These are phyloP conservation scores for Eospalax fontanierii DNA, from an alignment of 2,797 vertebrate genomes.

Conservation along the genomic window DNA sequence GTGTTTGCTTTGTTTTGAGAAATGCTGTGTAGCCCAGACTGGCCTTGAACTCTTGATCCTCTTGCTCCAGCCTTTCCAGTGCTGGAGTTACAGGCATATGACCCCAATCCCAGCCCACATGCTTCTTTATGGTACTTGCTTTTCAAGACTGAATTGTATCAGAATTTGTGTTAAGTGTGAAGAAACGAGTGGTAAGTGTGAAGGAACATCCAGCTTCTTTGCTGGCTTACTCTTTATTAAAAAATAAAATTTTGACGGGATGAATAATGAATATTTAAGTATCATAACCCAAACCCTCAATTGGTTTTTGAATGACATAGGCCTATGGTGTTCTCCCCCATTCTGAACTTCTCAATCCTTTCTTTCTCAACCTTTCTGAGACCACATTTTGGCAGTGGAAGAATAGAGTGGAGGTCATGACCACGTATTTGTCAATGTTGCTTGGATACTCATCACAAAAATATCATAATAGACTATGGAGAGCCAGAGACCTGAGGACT, in stretches of 20 bases:
- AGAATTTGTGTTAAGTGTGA: conserved; percentile 48
- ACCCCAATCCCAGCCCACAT: not conserved
- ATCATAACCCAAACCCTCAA: not conserved
- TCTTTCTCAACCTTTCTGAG: not conserved
- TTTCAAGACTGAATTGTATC: not conserved
- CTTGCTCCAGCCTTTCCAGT: not conserved
- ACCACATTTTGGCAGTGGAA: not conserved
- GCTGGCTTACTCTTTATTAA: conserved; percentile 45
- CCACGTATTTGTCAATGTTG: not conserved
- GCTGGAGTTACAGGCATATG: not conserved
- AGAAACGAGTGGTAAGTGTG: not conserved
- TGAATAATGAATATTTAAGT: conserved; percentile 19
- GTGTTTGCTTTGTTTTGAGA: not conserved
- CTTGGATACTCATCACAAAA: not conserved
- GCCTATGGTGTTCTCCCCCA: not conserved
- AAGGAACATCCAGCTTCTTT: too few relatives aligned
- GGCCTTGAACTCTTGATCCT: not conserved
- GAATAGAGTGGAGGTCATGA: not conserved
- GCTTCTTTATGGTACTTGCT: not conserved
- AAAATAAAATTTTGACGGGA: conserved; percentile 52
- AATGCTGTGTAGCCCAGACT: not conserved
- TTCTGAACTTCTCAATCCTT: not conserved
- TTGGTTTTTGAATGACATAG: conserved; percentile 15
- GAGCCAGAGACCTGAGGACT: not conserved
- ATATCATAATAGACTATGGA: not conserved